Percentiles rank a stretch among this genome's conserved stretches.
Conservation (phyloP, 37 sponge, comb jelly and placozoan species). For the Diacarnus erythraeanus region DNA sequence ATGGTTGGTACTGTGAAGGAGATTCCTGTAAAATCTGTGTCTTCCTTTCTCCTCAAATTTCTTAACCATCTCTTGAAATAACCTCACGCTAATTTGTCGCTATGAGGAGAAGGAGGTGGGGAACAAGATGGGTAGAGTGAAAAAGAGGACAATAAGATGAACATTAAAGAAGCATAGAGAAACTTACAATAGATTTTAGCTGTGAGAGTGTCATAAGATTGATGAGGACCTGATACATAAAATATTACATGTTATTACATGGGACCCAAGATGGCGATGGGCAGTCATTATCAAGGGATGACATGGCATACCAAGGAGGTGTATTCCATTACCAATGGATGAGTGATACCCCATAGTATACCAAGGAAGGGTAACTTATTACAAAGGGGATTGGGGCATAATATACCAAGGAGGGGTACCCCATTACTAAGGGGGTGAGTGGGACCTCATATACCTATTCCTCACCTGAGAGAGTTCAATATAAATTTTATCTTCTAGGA, state of each 20-base stretch:
- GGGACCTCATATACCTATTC: no score
- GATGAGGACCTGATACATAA: conserved; percentile 18
- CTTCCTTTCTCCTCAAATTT: conserved; percentile 25
- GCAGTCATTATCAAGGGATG: no score
- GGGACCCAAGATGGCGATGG: no score
- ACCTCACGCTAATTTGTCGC: conserved; percentile 40
- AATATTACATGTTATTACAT: not conserved
- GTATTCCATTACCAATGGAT: no score
- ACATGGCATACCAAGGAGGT: no score
- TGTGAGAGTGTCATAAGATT: conserved; percentile 19
- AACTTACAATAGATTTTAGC: conserved; percentile 31
- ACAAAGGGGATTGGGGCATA: no score
- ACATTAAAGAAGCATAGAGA: not conserved
- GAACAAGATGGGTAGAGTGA: no score
- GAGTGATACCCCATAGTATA: no score
- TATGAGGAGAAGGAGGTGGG: conserved; percentile 6
- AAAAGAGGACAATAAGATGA: no score
- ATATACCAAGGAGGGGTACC: no score
- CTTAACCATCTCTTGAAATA: conserved; percentile 12
- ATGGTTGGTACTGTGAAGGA: conserved; percentile 39
- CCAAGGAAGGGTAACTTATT: no score
- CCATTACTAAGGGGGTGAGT: no score
- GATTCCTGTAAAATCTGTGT: conserved; percentile 28
- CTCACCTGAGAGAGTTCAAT: conserved; percentile 27
- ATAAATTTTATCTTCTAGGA: conserved; percentile 25